Base-by-base conservation (phyloP, 1,140 invertebrate genomes). In the Maconellicoccus hirsutus region DNA sequence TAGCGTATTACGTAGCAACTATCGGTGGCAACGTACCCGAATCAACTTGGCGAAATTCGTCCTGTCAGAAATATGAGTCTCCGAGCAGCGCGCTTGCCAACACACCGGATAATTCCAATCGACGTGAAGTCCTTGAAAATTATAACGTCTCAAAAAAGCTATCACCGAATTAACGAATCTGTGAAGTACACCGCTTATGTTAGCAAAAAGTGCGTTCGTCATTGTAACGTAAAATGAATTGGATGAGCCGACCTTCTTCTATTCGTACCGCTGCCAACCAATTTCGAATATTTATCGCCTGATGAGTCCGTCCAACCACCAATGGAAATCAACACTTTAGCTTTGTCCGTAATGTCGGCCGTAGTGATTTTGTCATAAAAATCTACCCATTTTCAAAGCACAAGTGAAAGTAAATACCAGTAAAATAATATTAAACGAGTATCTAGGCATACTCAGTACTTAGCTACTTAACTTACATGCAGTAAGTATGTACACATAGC, bases 91-190 rank as follows among this genome's bases (percentile, higher is more conserved):
- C 75, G 89, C 92, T 74, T 94, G 91, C 92, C 92, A 94, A 74
- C 93, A 96, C 61, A 88, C 87, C 0, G 92, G 93, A 78, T 94
- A 95, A 77, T 93, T 92, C 93, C 93, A 96, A 74, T 94, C 92
- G 2, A 95, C 75, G 73, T 93, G 91, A 0, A 96, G 77, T 19
- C 93, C 93, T 72, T 87, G 83, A 76, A 96, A 94, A 29, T 87
- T 86, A 73, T 92, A 82, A 70, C 84, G 82, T 14, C 85, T 82
- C 6, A 96, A 76, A 75, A 91, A 93, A 16, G 83, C 81, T 0
- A 89, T 81, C 0, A 85, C 80, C 29, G 85, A 84, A 0, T 85
- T 80, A 1, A 88, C 84, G 74, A 91, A 93, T 71, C 71, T 71
- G 59, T 2, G 69, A 59, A 59, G n/a, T n/a, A n/a, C n/a, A n/a